Evolutionary conservation across 2,797 vertebrate species (phyloP).

Genomic region (Uromys caudimaculatus): DNA sequence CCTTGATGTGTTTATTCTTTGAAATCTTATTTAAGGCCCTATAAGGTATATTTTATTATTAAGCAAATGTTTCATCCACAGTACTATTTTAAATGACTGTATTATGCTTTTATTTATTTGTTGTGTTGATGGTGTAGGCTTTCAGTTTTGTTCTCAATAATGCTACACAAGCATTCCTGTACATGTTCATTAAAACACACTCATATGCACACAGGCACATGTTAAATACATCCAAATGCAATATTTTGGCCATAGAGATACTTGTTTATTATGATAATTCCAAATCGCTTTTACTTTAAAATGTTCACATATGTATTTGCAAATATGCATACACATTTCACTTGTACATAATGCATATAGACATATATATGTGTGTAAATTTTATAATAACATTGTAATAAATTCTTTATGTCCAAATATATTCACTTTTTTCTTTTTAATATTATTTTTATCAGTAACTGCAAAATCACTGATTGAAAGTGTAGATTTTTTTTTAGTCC

Average conservation of each 20-base stretch:
- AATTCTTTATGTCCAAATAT: not conserved
- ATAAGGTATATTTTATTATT: not conserved
- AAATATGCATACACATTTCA: not conserved
- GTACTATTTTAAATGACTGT: not conserved
- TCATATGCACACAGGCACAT: not conserved
- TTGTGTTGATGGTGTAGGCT: not conserved
- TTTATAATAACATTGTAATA: not conserved
- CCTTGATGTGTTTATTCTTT: not conserved
- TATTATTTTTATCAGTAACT: not conserved
- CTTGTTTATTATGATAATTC: not conserved
- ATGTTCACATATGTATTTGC: not conserved
- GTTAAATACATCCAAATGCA: not conserved
- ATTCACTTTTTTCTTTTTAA: constrained; percentile 5
- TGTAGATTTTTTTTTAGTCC: not conserved
- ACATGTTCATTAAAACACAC: not conserved
- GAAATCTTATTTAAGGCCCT: not conserved
- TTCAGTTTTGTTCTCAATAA: not conserved
- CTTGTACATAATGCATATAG: not conserved
- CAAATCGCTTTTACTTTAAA: not conserved
- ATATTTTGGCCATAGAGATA: not conserved
- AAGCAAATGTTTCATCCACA: not conserved
- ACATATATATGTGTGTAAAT: not conserved
- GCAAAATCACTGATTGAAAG: constrained; percentile 27
- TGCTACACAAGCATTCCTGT: not conserved
- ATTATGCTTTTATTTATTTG: not conserved